Base-by-base conservation (phyloP, 2,888 invertebrate species). In the Noctua janthe region DNA sequence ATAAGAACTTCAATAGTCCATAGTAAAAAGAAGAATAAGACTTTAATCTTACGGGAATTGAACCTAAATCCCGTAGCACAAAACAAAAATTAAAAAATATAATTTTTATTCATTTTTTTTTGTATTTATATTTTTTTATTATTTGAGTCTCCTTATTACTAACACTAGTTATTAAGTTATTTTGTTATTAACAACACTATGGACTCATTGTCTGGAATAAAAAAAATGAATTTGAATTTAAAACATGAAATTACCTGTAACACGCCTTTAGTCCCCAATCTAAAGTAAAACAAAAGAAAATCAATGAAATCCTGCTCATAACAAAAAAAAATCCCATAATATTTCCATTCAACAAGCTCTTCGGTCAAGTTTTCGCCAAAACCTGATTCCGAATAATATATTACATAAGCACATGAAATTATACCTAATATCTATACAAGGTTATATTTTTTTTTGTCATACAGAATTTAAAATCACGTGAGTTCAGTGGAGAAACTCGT, bases 401-500 rank as follows among this genome's bases (percentile, higher is more conserved):
- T 84, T 87, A 84, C 71, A 72, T 86, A 87, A 78, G 17, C n/a
- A 79, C 17, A 59, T 66, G 56, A 43, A 64, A 71, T 83, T 83
- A 73, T 83, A 71, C 8, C 47, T 47, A 47, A 66, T 83, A 69
- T 67, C 7, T 35, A 15, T n/a, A 51, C 87, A 88, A 88, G 83
- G 84, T 87, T 43, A 64, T 29, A 59, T 56, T 43, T 64, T 80
- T 75, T 80, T 78, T 77, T 2, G 62, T 66, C 49, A 23, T 88
- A 69, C 71, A 86, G 78, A 64, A 86, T 80, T 72, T 72, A 88
- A 23, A 54, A 47, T 66, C 87, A 88, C 87, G 87, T 88, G 75
- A 78, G 11, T 29, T 49, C 64, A 8, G 20, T 29, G 29, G n/a
- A 35, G 64, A 59, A 39, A 54, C 64, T 64, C 20, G 70, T 72